Evolutionary conservation across 2,113 vertebrate species (phyloP).

Genomic region (Opisthocomus hoazin): DNA sequence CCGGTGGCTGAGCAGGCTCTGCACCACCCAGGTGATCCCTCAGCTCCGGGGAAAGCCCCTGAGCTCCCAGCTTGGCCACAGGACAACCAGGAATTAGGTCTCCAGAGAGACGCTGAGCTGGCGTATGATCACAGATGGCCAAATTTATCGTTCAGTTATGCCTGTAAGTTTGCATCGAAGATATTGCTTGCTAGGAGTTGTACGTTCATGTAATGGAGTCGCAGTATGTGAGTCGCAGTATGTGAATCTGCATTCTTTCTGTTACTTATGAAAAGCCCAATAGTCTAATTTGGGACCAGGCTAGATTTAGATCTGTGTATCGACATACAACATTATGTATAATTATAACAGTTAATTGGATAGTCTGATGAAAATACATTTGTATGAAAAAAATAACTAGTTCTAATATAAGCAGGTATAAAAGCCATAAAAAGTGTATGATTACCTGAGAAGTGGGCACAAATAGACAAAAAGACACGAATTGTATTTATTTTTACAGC

Average conservation of each 20-base stretch:
- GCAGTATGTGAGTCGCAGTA: not conserved
- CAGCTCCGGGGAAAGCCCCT: not conserved
- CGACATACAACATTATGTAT: not conserved
- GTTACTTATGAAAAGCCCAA: not conserved
- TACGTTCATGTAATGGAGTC: not conserved
- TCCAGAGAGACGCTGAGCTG: not conserved
- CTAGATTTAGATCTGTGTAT: not conserved
- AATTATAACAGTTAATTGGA: not conserved
- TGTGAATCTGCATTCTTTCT: not conserved
- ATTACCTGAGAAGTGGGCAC: conserved; percentile 36
- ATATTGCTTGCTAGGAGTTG: not conserved
- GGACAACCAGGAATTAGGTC: not conserved
- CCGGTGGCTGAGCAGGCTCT: conserved; percentile 19
- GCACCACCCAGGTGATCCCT: not conserved
- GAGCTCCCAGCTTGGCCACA: not conserved
- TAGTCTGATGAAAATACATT: not conserved
- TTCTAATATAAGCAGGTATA: conserved; percentile 21
- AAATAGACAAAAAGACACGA: not conserved
- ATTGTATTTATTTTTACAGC: conserved; percentile 57
- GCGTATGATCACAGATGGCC: not conserved
- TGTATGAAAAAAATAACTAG: not conserved
- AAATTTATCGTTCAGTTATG: not conserved
- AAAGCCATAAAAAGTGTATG: not conserved
- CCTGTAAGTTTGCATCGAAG: not conserved
- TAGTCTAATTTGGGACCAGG: not conserved